Evolutionary conservation across 2,888 invertebrate species (phyloP).

Genomic region (Lasius platythorax): DNA sequence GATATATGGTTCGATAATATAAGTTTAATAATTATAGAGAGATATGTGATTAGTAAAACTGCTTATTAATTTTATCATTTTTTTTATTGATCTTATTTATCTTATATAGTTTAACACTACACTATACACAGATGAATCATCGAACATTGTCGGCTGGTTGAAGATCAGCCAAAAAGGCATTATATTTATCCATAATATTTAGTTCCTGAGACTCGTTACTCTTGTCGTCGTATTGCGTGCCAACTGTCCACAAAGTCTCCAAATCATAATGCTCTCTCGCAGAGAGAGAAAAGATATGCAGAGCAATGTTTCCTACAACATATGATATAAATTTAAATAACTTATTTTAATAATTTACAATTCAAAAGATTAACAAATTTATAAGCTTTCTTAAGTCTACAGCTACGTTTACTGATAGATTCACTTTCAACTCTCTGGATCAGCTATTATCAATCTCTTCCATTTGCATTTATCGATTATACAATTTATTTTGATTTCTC

Average conservation of each 20-base stretch:
- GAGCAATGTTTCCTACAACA: slow-evolving; percentile 94
- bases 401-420: neutral
- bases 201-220: slow-evolving; percentile 88
- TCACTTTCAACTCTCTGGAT: neutral
- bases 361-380: neutral
- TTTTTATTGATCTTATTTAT: neutral
- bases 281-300: slow-evolving; percentile 94
- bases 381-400: neutral
- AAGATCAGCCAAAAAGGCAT: slow-evolving; percentile 89
- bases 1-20: neutral
- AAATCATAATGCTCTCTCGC: slow-evolving; percentile 93
- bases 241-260: slow-evolving; percentile 96
- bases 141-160: slow-evolving; percentile 87
- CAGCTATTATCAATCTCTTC: too few relatives aligned
- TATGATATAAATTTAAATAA: slow-evolving; percentile 9
- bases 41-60: neutral
- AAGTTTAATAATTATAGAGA: neutral
- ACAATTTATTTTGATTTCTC: neutral
- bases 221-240: slow-evolving; percentile 92
- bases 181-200: slow-evolving; percentile 90
- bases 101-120: neutral
- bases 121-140: neutral
- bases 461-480: neutral
- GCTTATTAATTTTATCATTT: slow-evolving; percentile 20
- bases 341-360: neutral